Conservation (phyloP, 2,888 invertebrate species). For the Erebia aethiops region DNA sequence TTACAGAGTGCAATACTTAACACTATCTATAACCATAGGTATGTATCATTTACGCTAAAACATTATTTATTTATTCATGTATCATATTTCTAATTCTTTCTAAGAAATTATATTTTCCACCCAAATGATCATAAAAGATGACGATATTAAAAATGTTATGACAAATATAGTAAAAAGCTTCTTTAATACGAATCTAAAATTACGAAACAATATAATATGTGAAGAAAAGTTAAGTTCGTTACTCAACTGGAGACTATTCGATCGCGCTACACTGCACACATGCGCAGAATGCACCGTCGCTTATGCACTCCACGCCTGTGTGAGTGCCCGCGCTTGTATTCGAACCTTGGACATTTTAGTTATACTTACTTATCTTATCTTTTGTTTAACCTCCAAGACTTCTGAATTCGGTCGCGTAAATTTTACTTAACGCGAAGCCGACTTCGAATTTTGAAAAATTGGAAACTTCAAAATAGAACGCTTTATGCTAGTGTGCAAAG, state of each 20-base stretch:
- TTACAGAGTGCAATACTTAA: no score
- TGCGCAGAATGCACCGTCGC: conserved; percentile 65
- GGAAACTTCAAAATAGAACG: conserved; percentile 50
- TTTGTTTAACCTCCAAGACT: conserved; percentile 60
- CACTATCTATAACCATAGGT: no score
- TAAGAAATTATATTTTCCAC: neutral
- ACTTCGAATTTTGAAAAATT: conserved; percentile 45
- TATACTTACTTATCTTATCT: conserved; percentile 68
- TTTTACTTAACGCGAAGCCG: conserved; percentile 35
- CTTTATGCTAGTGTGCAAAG: conserved; percentile 45
- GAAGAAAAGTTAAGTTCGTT: conserved; percentile 35
- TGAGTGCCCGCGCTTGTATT: conserved; percentile 69
- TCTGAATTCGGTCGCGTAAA: conserved; percentile 49
- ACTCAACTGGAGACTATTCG: conserved; percentile 38
- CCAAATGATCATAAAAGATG: neutral
- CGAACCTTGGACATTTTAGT: conserved; percentile 75
- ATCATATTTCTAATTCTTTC: no score
- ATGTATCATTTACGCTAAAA: no score
- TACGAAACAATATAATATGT: neutral
- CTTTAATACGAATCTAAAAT: neutral
- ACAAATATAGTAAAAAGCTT: neutral
- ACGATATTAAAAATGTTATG: neutral
- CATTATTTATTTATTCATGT: no score
- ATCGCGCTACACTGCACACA: conserved; percentile 64
- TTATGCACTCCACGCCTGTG: conserved; percentile 55